Evolutionary conservation across 2,113 vertebrate genomes (phyloP).

Genomic region (Caloenas nicobarica): DNA sequence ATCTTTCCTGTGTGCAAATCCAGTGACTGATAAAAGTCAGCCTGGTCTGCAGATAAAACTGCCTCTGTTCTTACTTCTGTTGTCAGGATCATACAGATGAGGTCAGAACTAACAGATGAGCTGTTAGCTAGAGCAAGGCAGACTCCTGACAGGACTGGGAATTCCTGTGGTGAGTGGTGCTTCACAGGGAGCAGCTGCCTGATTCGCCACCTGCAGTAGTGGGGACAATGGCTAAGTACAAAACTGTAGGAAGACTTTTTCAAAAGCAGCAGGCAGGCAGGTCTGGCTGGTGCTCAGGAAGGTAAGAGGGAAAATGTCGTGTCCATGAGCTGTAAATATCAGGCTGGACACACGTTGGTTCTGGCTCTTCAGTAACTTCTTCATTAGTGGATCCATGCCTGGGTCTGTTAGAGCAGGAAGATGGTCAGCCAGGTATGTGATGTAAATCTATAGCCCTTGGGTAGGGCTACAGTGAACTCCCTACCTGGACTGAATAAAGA

Average conservation of each 20-base stretch:
- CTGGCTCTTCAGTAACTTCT: neutral
- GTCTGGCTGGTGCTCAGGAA: neutral
- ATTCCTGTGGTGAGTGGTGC: neutral
- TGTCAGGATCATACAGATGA: rapidly evolving
- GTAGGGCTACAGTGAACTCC: neutral
- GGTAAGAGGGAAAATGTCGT: neutral
- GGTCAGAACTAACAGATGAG: neutral
- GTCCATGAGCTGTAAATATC: neutral
- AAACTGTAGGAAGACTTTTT: neutral
- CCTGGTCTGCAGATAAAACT: neutral
- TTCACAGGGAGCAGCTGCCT: neutral
- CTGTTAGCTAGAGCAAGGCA: neutral
- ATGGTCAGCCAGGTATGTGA: neutral
- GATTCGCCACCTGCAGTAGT: neutral
- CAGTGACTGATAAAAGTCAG: neutral
- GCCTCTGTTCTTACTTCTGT: neutral
- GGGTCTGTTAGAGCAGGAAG: neutral
- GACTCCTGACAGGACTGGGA: neutral
- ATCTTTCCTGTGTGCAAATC: neutral
- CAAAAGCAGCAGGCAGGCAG: neutral
- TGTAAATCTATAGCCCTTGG: neutral
- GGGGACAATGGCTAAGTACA: rapidly evolving
- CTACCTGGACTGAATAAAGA: neutral
- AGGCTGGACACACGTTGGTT: neutral
- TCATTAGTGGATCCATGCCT: rapidly evolving